A percentile compares a stretch with the other conserved stretches of the same genome.
These are phyloP conservation scores for Brachyhypopomus occidentalis DNA, from an alignment of 2,113 vertebrate species.

Conservation along the genomic window DNA sequence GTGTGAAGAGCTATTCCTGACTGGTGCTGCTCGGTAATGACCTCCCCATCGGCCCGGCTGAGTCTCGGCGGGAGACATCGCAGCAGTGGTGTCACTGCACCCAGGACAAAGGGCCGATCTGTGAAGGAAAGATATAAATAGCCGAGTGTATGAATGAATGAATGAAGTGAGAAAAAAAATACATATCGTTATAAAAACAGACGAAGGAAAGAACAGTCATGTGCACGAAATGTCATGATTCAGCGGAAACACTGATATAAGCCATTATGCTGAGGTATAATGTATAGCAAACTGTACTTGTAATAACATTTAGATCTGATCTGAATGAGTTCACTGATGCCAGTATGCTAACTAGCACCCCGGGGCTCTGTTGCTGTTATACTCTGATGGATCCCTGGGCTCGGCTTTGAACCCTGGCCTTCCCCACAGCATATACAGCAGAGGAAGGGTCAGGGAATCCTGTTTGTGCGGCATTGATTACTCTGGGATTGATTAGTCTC, in stretches of 20 bases:
- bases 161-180: background rate
- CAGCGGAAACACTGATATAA: too few relatives aligned
- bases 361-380: too few relatives aligned
- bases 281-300: too few relatives aligned
- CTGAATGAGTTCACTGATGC: too few relatives aligned
- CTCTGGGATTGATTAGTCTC: conserved; percentile 18
- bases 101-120: background rate
- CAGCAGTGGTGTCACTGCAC: background rate
- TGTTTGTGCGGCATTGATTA: conserved; percentile 19
- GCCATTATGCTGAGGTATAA: too few relatives aligned
- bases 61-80: conserved; percentile 1
- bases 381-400: too few relatives aligned
- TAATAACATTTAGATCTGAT: too few relatives aligned
- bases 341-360: too few relatives aligned
- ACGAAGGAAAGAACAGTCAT: too few relatives aligned
- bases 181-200: too few relatives aligned
- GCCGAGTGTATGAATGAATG: background rate
- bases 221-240: too few relatives aligned
- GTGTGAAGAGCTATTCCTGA: conserved; percentile 37
- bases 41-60: conserved; percentile 23
- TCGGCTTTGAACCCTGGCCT: background rate
- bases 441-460: background rate
- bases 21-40: conserved; percentile 38
- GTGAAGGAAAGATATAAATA: background rate
- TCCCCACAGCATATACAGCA: background rate